These are phyloP conservation scores for Propithecus coquereli DNA, from an alignment of 2,113 vertebrate species.

Conservation along the genomic window DNA sequence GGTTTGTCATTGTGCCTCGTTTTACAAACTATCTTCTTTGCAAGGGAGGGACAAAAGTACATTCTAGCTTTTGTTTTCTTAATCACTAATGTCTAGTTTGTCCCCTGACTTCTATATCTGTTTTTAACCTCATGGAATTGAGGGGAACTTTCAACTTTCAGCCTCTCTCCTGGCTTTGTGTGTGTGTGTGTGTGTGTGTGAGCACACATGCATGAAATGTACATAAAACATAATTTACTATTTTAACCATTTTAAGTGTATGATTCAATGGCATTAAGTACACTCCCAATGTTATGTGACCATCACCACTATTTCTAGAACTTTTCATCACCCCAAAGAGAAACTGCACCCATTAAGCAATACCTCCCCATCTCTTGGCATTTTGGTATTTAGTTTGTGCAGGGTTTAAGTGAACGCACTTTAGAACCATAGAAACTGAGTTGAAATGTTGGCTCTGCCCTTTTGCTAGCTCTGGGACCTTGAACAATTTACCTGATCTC, in stretches of 20 bases:
- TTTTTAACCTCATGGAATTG: background rate
- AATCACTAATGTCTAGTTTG: background rate
- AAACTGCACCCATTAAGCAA: background rate
- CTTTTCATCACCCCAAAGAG: background rate
- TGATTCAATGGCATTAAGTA: background rate
- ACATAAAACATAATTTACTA: background rate
- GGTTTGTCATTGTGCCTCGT: background rate
- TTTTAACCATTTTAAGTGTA: background rate
- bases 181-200: background rate
- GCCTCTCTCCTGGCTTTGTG: background rate
- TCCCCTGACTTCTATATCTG: background rate
- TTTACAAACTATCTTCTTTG: background rate
- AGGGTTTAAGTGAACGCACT: background rate
- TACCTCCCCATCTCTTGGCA: background rate
- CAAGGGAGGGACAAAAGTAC: background rate
- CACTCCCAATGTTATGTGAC: background rate
- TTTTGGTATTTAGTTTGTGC: background rate
- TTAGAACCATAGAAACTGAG: background rate
- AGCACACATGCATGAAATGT: background rate
- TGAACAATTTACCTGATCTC: background rate
- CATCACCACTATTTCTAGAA: background rate
- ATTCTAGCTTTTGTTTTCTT: background rate
- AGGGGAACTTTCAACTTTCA: background rate
- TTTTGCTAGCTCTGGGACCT: background rate
- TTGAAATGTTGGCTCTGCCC: background rate